Percentiles rank a stretch among this genome's conserved stretches.
Evolutionary conservation across 2,797 vertebrate species (phyloP).

Genomic region (Simalia tracyae): DNA sequence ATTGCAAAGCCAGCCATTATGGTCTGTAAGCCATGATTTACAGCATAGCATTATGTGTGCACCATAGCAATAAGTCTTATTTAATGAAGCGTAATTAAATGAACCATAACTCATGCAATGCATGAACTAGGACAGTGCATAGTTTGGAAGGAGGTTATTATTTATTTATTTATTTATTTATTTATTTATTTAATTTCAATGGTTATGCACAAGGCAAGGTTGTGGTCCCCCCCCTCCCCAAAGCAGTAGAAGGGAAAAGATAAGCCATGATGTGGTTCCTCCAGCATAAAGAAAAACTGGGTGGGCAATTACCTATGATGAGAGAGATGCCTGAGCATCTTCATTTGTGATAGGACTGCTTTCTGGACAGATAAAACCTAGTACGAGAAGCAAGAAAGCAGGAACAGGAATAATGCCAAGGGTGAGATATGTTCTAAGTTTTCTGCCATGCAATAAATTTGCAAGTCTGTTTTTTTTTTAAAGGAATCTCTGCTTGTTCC

Average conservation of each 20-base stretch:
- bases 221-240: background rate
- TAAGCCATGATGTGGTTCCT: background rate
- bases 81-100: background rate
- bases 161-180: background rate
- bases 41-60: background rate
- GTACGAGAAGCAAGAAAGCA: background rate
- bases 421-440: background rate
- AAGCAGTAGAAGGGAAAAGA: background rate
- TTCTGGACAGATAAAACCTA: background rate
- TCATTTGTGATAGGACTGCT: background rate
- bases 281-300: background rate
- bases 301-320: background rate
- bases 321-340: background rate
- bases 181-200: background rate
- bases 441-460: background rate
- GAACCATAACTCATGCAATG: background rate
- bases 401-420: background rate
- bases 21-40: background rate
- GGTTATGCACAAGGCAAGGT: background rate
- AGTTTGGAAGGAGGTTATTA: background rate
- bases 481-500: background rate
- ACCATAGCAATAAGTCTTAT: background rate
- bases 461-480: background rate
- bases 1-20: background rate
- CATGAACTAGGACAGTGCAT: background rate